Base-by-base conservation (phyloP, 2,888 invertebrate species). In the Girardia tigrina region DNA sequence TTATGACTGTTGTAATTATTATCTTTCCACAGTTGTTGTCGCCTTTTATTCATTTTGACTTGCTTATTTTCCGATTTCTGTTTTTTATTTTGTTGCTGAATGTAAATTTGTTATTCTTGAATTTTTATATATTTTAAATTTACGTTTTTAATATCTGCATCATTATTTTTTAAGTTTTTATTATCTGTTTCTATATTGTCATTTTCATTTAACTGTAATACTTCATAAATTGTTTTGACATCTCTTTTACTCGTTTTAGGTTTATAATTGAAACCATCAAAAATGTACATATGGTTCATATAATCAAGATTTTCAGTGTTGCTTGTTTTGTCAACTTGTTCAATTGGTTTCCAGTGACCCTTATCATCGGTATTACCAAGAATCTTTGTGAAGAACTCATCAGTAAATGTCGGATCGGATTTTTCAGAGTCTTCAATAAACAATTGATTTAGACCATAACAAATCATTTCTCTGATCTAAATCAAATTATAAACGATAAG, bases 331-430 rank as follows among this genome's bases (percentile, higher is more conserved):
- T n/a, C 23, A 16, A 36, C 36, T 12, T 36, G 12, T 4, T 56
- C n/a, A 56, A 56, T 23, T 56, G 56, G n/a, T 16, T 56, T 4
- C 56, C 56, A 56, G 23, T 56, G 56, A 2, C 56, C 56, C n/a
- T 56, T n/a, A 12, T n/a, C 4, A 56, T 56, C 56, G n/a, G 56
- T 56, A 56, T 56, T n/a, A 56, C 56, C 56, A 56, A 56, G 56
- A 56, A 56, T 56, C 23, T n/a, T 20, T 8, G 56, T 8, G 23
- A 56, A 56, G n/a, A 56, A 56, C 56, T 56, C 56, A 56, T 56
- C 23, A 12, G 56, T 20, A 2, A 56, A 23, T 4, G 23, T 23
- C n/a, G 36, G 36, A 16, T 36, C 16, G 8, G 36, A 36, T 12
- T 36, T 36, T 8, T 36, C 36, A 36, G 8, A 12, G 16, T 36